Conservation (phyloP, 1,140 invertebrate species). For the Ostrea denselamellosa region DNA sequence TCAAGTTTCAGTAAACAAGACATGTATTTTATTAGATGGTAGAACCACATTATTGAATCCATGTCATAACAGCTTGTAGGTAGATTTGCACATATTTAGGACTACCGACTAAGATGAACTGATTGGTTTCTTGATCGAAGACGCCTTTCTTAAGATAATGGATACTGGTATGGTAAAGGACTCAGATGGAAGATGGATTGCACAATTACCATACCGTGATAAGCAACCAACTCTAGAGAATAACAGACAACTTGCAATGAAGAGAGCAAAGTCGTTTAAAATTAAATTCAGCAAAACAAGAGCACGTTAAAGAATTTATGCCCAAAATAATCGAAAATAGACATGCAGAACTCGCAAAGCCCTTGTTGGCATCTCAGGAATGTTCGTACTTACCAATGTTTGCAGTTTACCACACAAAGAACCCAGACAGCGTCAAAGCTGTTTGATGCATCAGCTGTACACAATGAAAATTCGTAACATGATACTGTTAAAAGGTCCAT, state of each 20-base stretch:
- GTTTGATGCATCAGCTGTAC: slow-evolving; percentile 49
- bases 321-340: slow-evolving; percentile 42
- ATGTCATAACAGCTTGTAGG: slow-evolving; percentile 45
- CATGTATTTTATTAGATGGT: slow-evolving; percentile 38
- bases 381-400: slow-evolving; percentile 56
- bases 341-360: slow-evolving; percentile 51
- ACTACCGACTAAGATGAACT: slow-evolving; percentile 42
- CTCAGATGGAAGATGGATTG: slow-evolving; percentile 38
- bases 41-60: slow-evolving; percentile 44
- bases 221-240: slow-evolving; percentile 45
- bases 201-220: slow-evolving; percentile 51
- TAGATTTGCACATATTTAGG: slow-evolving; percentile 39
- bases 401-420: slow-evolving; percentile 46
- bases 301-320: slow-evolving; percentile 59
- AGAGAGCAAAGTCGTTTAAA: slow-evolving; percentile 38
- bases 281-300: slow-evolving; percentile 42
- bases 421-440: slow-evolving; percentile 38
- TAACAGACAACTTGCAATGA: slow-evolving; percentile 44
- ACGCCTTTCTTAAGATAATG: slow-evolving; percentile 55
- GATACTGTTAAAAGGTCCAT: slow-evolving; percentile 48
- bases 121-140: slow-evolving; percentile 44
- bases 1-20: slow-evolving; percentile 50
- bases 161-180: slow-evolving; percentile 40
- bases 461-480: slow-evolving; percentile 36
- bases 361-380: neutral